Base-by-base conservation (phyloP, 2,888 invertebrate genomes). In the Erynnis tages region DNA sequence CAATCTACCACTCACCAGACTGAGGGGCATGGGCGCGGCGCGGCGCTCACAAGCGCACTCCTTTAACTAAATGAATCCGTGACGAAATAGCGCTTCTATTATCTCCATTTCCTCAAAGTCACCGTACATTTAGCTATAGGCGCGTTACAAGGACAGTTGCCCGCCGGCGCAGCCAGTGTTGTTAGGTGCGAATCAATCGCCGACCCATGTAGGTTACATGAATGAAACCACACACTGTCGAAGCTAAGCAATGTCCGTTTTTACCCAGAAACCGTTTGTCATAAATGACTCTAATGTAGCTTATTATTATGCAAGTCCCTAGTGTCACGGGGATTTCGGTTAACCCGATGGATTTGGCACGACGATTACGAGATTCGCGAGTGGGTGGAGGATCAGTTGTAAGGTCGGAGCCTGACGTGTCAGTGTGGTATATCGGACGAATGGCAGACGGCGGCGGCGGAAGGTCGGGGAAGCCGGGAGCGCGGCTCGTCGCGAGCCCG, bases 21-120 rank as follows among this genome's bases (percentile, higher is more conserved):
- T 78, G 76, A 77, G 74, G 82, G 73, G 79, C 88, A 89, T 89
- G 87, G 88, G 88, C 88, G 88, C 88, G 85, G 86, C 86, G 83
- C 85, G 74, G 67, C 73, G 73, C 73, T 76, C 74, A 66, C 73
- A 66, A 73, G 75, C 79, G 78, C 81, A 81, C 79, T 82, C 77
- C 79, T 75, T 76, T 76, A 74, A 78, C 80, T 84, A 83, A 82
- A 82, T 79, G 64, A 78, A 82, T 82, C 80, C 82, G 79, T 79
- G 76, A 78, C 75, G 71, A 78, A 73, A 73, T 74, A 74, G 68
- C 74, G 72, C 71, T 73, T 73, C 68, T 64, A 73, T 68, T 76
- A 66, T 76, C 72, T 70, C 66, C 80, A 78, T 79, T 71, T 76
- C 71, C 70, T 71, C 65, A 74, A 71, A 75, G 71, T 63, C 82